Percentiles rank a stretch among this genome's conserved stretches.
Conservation (phyloP, 2,888 invertebrate species). For the Phymatocera aterrima region DNA sequence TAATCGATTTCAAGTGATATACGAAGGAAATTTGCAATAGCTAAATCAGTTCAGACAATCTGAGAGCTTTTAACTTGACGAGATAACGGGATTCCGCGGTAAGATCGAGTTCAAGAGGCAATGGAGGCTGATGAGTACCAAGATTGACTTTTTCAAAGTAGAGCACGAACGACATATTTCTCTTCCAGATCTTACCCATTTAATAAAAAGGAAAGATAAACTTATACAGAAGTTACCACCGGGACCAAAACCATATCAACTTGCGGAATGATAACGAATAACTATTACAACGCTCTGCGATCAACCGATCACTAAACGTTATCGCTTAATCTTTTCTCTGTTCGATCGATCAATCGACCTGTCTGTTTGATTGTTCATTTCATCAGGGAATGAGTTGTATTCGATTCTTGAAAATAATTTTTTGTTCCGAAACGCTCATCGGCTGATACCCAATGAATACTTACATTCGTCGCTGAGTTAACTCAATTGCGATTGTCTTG, state of each 20-base stretch:
- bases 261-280: too few relatives aligned
- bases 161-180: slow-evolving; percentile 10
- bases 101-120: slow-evolving; percentile 6
- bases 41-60: slow-evolving; percentile 19
- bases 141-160: slow-evolving; percentile 22
- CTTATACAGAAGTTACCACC: background rate
- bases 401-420: too few relatives aligned
- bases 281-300: too few relatives aligned
- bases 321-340: too few relatives aligned
- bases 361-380: too few relatives aligned
- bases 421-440: too few relatives aligned
- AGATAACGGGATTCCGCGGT: slow-evolving; percentile 11
- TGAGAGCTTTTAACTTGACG: slow-evolving; percentile 22
- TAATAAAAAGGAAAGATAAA: background rate
- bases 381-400: too few relatives aligned
- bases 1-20: slow-evolving; percentile 12
- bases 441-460: too few relatives aligned
- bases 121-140: slow-evolving; percentile 12
- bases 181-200: background rate
- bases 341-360: too few relatives aligned
- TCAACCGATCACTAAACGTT: too few relatives aligned
- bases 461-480: too few relatives aligned
- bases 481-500: too few relatives aligned
- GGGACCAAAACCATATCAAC: background rate
- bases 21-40: slow-evolving; percentile 1